Percentiles rank a stretch among this genome's conserved stretches.
These are phyloP conservation scores for Drymonia ruficornis DNA, from an alignment of 2,888 invertebrate genomes.

Conservation along the genomic window DNA sequence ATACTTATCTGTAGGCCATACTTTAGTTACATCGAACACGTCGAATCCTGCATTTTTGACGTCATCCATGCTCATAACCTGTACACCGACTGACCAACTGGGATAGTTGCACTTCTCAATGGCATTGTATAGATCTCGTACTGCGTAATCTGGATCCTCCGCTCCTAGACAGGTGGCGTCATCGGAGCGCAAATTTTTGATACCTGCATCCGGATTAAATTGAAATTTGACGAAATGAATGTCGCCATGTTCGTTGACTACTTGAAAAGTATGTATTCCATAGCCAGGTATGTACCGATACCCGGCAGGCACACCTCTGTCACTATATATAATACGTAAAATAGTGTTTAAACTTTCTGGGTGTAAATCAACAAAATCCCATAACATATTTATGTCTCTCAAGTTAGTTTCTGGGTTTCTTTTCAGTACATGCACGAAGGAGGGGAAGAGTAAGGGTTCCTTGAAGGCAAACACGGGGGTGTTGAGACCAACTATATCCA, in stretches of 20 bases:
- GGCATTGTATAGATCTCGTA: slow-evolving; percentile 93
- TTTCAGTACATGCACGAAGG: slow-evolving; percentile 96
- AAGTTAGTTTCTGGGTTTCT: slow-evolving; percentile 93
- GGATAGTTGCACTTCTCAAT: slow-evolving; percentile 89
- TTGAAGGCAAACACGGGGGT: slow-evolving; percentile 95
- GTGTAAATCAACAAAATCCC: slow-evolving; percentile 94
- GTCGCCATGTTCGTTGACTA: slow-evolving; percentile 89
- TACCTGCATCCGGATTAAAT: slow-evolving; percentile 93
- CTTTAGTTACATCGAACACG: slow-evolving; percentile 88
- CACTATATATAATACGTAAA: slow-evolving; percentile 89
- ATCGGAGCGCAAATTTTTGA: slow-evolving; percentile 88
- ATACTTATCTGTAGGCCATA: background rate
- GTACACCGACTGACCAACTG: slow-evolving; percentile 90
- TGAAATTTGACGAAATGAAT: slow-evolving; percentile 93
- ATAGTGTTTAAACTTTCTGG: slow-evolving; percentile 93
- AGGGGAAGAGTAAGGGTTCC: slow-evolving; percentile 93
- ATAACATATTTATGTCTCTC: slow-evolving; percentile 94
- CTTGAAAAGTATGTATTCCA: slow-evolving; percentile 94
- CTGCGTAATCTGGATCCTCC: slow-evolving; percentile 93
- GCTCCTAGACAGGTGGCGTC: slow-evolving; percentile 87
- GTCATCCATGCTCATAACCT: slow-evolving; percentile 92
- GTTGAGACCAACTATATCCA: slow-evolving; percentile 95
- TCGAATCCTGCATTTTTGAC: slow-evolving; percentile 90
- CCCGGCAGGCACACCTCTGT: slow-evolving; percentile 95
- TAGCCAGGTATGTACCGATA: slow-evolving; percentile 96